A percentile compares a stretch with the other conserved stretches of the same genome.
phyloP scores from a whole-genome alignment of 1,140 invertebrate genomes.

The Brachionus rubens region DNA sequence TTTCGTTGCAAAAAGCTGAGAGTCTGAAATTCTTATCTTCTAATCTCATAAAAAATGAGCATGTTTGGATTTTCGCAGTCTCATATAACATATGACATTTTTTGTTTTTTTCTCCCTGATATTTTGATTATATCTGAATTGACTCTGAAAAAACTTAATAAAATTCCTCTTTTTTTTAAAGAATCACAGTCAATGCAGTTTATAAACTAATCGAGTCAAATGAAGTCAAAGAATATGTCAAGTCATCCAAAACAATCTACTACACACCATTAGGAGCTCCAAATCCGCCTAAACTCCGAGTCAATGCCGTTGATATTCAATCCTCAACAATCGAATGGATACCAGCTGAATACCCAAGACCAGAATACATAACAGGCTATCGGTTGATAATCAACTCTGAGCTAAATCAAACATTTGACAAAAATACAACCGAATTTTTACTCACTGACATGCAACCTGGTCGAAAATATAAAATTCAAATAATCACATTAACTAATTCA shows the following conservation, averaged over 20 bases:
- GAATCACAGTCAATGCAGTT: conserved; percentile 57
- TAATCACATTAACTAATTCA: conserved; percentile 53
- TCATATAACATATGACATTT: too few relatives aligned
- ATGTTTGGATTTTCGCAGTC: too few relatives aligned
- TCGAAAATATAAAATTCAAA: conserved; percentile 53
- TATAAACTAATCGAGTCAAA: conserved; percentile 52
- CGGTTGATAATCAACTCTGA: conserved; percentile 53
- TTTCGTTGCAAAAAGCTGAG: too few relatives aligned
- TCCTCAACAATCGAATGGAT: conserved; percentile 56
- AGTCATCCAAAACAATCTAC: conserved; percentile 55
- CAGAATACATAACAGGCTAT: conserved; percentile 53
- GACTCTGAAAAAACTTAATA: too few relatives aligned
- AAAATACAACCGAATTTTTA: conserved; percentile 50
- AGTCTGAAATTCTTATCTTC: too few relatives aligned
- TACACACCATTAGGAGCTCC: conserved; percentile 57
- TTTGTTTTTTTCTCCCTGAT: too few relatives aligned
- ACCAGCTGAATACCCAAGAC: conserved; percentile 48
- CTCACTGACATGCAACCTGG: conserved; percentile 52
- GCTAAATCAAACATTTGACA: conserved; percentile 47
- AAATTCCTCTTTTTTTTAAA: conserved; percentile 49
- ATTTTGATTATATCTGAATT: too few relatives aligned
- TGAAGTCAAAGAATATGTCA: conserved; percentile 56
- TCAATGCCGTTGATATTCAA: conserved; percentile 54
- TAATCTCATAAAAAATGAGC: too few relatives aligned
- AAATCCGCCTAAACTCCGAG: conserved; percentile 51